Evolutionary conservation across 2,888 invertebrate genomes (phyloP), one percentile per base, ranked within the genome.

Genomic region (Agonopterix alstromeriana): DNA sequence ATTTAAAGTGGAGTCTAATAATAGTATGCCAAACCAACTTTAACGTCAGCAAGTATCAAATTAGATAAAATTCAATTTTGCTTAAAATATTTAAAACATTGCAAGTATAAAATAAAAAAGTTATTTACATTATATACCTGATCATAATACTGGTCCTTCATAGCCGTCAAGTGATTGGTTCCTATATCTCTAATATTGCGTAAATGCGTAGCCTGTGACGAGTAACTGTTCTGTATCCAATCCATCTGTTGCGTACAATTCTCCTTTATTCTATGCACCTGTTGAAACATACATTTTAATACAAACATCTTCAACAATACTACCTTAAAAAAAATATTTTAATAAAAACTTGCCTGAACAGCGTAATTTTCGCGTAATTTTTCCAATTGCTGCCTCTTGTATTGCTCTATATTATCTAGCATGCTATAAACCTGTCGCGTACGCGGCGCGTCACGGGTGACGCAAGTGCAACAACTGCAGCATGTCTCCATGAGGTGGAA

Each of bases 181-280:
- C 98, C 97, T 75, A 97, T 97, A 70, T 98, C 97, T 55, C 97
- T 90, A 63, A 98, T 95, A 70, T 97, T 97, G 64, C 93, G 92
- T 47, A 97, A 89, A 74, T 97, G 95, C 65, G 93, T 94, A 45
- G 96, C 93, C 82, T 98, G 98, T 38, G 93, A 91, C 63, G 95
- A 94, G 77, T 98, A 98, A 74, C 97, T 97, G 71, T 93, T 95
- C 69, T 97, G 94, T 58, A 98, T 95, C 93, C 96, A 96, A 67
- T 98, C 98, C 87, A 97, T 94, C 86, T 98, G 98, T 73, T 95
- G 95, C 27, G 94, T 92, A 75, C 98, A 98, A 72, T 98, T 98
- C 70, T 98, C 97, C 70, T 95, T 94, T 65, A 98, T 97, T 57
- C 95, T 91, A 77, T 94, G 94, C 61, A 97, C 96, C 94, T 94